phyloP scores from a whole-genome alignment of 2,797 vertebrate species.

The Halcyon leucocephala region DNA sequence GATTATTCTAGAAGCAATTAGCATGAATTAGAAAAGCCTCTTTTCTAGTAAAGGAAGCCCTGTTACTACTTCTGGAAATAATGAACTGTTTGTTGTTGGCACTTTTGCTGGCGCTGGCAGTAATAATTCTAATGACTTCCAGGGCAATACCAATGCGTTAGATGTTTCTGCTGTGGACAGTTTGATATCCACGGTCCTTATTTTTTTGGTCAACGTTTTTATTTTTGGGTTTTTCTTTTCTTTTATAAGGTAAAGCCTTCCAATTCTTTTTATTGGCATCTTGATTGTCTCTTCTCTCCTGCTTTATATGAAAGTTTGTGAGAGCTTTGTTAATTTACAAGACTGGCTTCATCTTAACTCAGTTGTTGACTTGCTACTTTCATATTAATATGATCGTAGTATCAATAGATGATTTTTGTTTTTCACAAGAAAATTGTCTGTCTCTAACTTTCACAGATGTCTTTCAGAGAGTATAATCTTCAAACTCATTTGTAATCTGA shows the following conservation, averaged over 20 bases:
- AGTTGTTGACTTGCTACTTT: not conserved
- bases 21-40: conserved; percentile 5
- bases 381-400: not conserved
- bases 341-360: not conserved
- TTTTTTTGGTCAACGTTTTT: not conserved
- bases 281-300: not conserved
- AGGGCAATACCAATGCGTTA: not conserved
- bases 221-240: too few species aligned
- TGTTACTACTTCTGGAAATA: conserved; percentile 47
- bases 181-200: not conserved
- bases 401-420: not conserved
- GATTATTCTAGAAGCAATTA: conserved; percentile 62
- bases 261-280: not conserved
- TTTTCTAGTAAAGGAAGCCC: conserved; percentile 11
- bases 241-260: not conserved
- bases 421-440: not conserved
- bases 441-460: not conserved
- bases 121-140: conserved; percentile 28
- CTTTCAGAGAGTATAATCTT: not conserved
- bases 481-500: not conserved
- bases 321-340: not conserved
- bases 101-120: conserved; percentile 7
- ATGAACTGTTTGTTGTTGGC: conserved; percentile 48
- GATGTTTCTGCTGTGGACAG: not conserved
- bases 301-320: not conserved